phyloP scores from a whole-genome alignment of 2,113 vertebrate genomes.

The Dunckerocampus dactyliophorus region DNA sequence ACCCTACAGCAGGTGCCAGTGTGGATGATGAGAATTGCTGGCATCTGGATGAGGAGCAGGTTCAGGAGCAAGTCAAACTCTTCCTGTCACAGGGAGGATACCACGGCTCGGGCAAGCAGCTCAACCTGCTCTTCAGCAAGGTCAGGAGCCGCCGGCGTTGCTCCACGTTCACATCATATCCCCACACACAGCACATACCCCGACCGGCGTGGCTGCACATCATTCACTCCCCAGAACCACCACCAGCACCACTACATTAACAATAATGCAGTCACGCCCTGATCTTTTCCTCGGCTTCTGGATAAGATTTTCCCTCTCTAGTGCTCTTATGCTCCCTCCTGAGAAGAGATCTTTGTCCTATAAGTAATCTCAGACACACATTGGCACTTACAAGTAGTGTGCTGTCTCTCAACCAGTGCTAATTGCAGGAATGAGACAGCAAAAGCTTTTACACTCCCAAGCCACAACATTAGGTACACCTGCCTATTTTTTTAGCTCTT shows the following conservation, averaged over 20 bases:
- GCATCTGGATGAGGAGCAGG: constrained; percentile 98
- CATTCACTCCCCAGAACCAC: not conserved
- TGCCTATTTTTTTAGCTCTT: not conserved
- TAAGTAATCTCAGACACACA: constrained; percentile 15
- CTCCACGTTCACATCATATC: constrained; percentile 21
- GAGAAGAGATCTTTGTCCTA: constrained; percentile 17
- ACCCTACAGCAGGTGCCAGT: constrained; percentile 96
- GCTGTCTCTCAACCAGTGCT: constrained; percentile 22
- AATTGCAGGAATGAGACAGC: constrained; percentile 25
- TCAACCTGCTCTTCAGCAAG: constrained; percentile 99
- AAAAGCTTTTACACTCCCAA: not conserved
- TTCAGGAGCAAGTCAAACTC: constrained; percentile 98
- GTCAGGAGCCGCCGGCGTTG: constrained; percentile 63
- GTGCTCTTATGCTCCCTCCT: constrained; percentile 18
- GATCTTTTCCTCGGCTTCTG: constrained; percentile 10
- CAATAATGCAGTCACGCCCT: not conserved
- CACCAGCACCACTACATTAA: not conserved
- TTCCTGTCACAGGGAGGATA: constrained; percentile 98
- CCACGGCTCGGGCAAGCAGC: constrained; percentile 98
- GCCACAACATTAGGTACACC: constrained; percentile 4
- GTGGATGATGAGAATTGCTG: constrained; percentile 99
- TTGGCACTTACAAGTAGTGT: constrained; percentile 28
- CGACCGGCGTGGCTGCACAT: constrained; percentile 8
- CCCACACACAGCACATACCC: constrained; percentile 8
- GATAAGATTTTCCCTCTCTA: constrained; percentile 19